Evolutionary conservation across 2,888 invertebrate genomes (phyloP), one percentile per base, ranked within the genome.

Genomic region (Metallyticus violacea): DNA sequence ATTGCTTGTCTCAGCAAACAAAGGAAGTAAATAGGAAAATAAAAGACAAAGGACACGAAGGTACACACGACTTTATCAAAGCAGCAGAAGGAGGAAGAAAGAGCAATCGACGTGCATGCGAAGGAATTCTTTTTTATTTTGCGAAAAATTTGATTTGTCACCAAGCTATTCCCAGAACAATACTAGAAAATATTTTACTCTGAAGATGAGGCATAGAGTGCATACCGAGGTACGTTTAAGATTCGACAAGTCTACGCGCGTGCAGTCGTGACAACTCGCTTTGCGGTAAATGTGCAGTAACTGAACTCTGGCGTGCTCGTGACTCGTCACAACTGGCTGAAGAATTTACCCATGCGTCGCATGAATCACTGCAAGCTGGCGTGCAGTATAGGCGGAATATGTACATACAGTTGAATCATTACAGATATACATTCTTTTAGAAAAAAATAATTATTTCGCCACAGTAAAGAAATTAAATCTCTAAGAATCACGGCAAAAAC

Each of bases 1-100:
- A 62, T 27, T 77, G 83, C 83, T 77, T 83, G 40, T 77, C 76
- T 77, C 62, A 9, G 26, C 83, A 83, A 77, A 77, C 62, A 83
- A 28, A 83, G 83, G 76, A 77, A 83, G 83, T 77, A 83, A 83
- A 83, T 83, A 28, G 77, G 77, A 83, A 83, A 83, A 83, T 83
- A 83, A 83, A n/a, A 83, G 77, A 83, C 83, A 83, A 83, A 83
- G 76, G 83, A 83, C 77, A 83, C 83, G 40, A 62, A 62, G 22
- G 28, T 77, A 77, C 62, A 83, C 83, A 83, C 15, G 29, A 26
- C 81, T 81, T 29, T 81, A 81, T 81, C 81, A 81, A 81, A 81
- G 81, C 5, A 81, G 30, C n/a, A 7, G 22, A 27, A 6, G 22
- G 26, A 22, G 28, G 28, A 25, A 77, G 28, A 22, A 40, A 26